Base-by-base conservation (phyloP, 2,797 vertebrate species). In the Coracias cyanogaster region DNA sequence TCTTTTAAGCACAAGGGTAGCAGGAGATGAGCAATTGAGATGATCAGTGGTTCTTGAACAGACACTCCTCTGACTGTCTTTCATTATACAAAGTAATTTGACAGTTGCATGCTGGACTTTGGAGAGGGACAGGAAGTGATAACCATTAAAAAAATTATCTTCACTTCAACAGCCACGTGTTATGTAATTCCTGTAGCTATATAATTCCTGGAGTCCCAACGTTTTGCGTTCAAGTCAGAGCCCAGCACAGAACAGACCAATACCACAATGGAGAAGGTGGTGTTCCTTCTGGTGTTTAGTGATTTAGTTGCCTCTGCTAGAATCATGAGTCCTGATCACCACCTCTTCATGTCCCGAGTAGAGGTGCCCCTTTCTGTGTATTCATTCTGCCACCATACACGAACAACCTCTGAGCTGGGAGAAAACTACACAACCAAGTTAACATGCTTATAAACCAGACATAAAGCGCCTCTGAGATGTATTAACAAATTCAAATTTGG, bases 51-150 rank as follows among this genome's bases (percentile, higher is more conserved):
- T 25, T 77, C 73, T 35, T n/a, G 21, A 73, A 35, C 18, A 61
- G 26, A 24, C 25, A 52, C 11, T 61, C 16, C 37, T 37, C 37
- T 15, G n/a, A 22, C 7, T 29, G 16, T 16, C 45, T 39, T 41
- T 15, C 31, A 39, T 57, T 45, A n/a, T 0, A 29, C 8, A 33
- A 64, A 83, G 24, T 17, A 35, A 52, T 46, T 39, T 48, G 2
- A 43, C 52, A 48, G 14, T 9, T 31, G 5, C 3, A 3, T 15
- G 35, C 25, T 72, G 21, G 55, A 7, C 57, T 77, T 46, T 29
- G 16, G 10, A 24, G 7, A 5, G 4, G 6, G 0, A 0, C 4
- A 37, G 19, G 18, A 19, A 57, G 10, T 0, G 3, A n/a, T 26
- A 74, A 55, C 2, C 11, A 54, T 39, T 70, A 21, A 13, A 61